Evolutionary conservation across 2,888 invertebrate genomes (phyloP), one percentile per base, ranked within the genome.

Genomic region (Drosophila affinis): DNA sequence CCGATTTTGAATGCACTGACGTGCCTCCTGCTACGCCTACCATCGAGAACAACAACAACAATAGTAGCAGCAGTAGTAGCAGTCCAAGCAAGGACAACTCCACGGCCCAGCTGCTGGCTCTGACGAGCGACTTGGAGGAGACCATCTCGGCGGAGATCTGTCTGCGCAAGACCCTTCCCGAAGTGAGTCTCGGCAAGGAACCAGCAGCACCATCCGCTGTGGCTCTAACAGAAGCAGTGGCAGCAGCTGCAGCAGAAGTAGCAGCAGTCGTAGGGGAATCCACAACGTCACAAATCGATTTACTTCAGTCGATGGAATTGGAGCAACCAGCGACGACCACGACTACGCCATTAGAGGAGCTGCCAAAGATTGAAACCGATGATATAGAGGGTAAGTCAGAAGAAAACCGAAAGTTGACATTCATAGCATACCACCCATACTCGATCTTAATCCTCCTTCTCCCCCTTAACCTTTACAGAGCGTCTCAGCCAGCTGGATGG

Each of bases 401-500:
- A 27, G 45, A 44, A 18, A 55, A 12, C 10, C 17, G 12, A 49
- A 49, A 27, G 34, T 44, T 24, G 34, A 24, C 24, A 24, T 24
- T 24, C 24, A 24, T 5, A 24, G 24, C 24, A 24, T 24, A 24
- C 24, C 24, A 4, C 24, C 29, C 14, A 27, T 27, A 7, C 10
- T 34, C 45, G 48, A 14, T 9, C n/a, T 53, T 17, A 48, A 34
- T 48, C 14, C 44, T 49, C 17, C 5, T 24, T 24, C 17, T n/a
- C 45, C 44, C 39, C 51, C 68, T 71, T 58, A 58, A 9, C 45
- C 47, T 48, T 75, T 74, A n/a, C 57, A 91, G 91, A 90, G 74
- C 91, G 91, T 21, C 78, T 91, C 32, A 91, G 90, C 64, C 91
- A 91, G 71, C 67, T 91, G 57, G 91, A 91, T 81, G 91, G 91